Percentiles rank a stretch among this genome's conserved stretches.
These are phyloP conservation scores for Diplazon laetatorius DNA, from an alignment of 2,888 invertebrate genomes.

Conservation along the genomic window DNA sequence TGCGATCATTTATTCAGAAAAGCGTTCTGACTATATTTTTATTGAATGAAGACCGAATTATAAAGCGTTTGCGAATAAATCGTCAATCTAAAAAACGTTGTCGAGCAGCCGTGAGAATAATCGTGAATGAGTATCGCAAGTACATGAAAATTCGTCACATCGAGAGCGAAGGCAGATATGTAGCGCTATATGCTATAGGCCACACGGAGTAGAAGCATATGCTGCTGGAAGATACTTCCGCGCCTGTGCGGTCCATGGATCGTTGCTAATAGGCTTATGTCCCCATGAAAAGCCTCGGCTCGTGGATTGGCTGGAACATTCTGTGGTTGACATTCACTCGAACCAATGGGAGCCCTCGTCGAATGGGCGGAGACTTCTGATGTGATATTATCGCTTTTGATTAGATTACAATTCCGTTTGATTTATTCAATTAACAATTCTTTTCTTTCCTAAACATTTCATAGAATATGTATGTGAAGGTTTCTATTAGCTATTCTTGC, in stretches of 20 bases:
- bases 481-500: too few relatives aligned
- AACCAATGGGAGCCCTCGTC: conserved; percentile 57
- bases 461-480: too few relatives aligned
- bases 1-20: too few relatives aligned
- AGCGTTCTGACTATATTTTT: too few relatives aligned
- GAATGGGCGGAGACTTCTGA: conserved; percentile 59
- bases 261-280: conserved; percentile 29
- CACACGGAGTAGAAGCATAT: conserved; percentile 48
- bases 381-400: conserved; percentile 14
- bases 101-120: conserved; percentile 35
- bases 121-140: conserved; percentile 53
- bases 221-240: conserved; percentile 46
- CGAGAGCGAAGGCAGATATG: neutral
- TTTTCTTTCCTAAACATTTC: too few relatives aligned
- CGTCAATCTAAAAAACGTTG: conserved; percentile 20
- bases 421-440: neutral
- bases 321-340: conserved; percentile 50
- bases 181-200: too few relatives aligned
- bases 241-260: conserved; percentile 44
- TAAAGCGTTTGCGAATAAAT: neutral
- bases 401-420: conserved; percentile 38
- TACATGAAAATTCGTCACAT: conserved; percentile 35
- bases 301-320: conserved; percentile 50
- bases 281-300: conserved; percentile 47
- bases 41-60: too few relatives aligned